Percentiles rank a stretch among this genome's conserved stretches.
Conservation (phyloP, 1,140 invertebrate species). For the Pseudoatta argentina region DNA sequence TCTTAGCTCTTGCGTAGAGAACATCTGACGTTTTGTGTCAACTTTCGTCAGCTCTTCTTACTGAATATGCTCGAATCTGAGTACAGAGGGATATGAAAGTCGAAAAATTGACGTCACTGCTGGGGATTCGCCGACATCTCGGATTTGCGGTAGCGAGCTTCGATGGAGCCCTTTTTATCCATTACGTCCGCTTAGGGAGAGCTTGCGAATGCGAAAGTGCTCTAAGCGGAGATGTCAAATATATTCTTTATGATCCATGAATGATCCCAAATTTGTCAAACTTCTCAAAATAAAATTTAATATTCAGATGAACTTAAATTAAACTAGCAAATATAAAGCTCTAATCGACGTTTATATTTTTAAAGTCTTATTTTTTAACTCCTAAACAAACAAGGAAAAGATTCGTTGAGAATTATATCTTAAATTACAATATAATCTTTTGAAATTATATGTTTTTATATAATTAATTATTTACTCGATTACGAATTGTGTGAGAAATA, state of each 20-base stretch:
- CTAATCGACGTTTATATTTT: background rate
- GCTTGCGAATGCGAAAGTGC: conserved; percentile 66
- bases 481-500: background rate
- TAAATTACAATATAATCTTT: background rate
- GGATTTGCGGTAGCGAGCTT: conserved; percentile 72
- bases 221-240: conserved; percentile 71
- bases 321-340: background rate
- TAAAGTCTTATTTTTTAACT: background rate
- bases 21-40: conserved; percentile 63
- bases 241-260: conserved; percentile 23
- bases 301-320: background rate
- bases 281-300: conserved; percentile 14
- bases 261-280: background rate
- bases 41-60: conserved; percentile 68
- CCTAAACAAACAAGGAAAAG: background rate
- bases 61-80: conserved; percentile 58
- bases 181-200: conserved; percentile 65
- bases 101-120: conserved; percentile 72
- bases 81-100: conserved; percentile 67
- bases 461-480: background rate
- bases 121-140: conserved; percentile 45
- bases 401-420: background rate
- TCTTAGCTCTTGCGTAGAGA: conserved; percentile 11
- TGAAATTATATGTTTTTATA: background rate
- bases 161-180: conserved; percentile 74